These are phyloP conservation scores for Sakesphorus luctuosus DNA, from an alignment of 2,113 vertebrate genomes.

Conservation along the genomic window DNA sequence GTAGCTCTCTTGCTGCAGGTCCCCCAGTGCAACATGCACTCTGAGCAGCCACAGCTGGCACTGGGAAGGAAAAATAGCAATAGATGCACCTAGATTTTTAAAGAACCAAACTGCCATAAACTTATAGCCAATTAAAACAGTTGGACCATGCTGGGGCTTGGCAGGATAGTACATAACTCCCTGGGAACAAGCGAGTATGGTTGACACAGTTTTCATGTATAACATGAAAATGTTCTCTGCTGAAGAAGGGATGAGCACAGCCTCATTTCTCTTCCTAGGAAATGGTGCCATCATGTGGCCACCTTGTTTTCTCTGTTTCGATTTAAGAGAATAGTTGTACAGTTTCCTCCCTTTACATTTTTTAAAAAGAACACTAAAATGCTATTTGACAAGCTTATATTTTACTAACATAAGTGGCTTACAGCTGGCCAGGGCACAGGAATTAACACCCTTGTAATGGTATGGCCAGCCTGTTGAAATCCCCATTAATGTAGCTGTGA, in stretches of 20 bases:
- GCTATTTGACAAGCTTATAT: not conserved
- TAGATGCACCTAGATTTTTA: not conserved
- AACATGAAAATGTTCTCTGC: not conserved
- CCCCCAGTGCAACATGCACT: rapidly evolving
- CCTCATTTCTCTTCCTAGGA: not conserved
- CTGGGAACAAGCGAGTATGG: not conserved
- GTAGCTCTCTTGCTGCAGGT: not conserved
- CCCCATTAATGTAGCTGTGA: not conserved
- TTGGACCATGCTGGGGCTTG: not conserved
- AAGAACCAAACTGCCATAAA: not conserved
- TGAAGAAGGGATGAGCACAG: not conserved
- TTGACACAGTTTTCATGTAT: not conserved
- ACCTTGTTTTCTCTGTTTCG: not conserved
- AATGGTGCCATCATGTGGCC: constrained; percentile 63
- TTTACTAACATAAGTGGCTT: not conserved
- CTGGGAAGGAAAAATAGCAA: not conserved
- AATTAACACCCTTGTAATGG: not conserved
- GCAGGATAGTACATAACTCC: not conserved
- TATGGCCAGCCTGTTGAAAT: not conserved
- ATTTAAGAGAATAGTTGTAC: not conserved
- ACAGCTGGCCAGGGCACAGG: not conserved
- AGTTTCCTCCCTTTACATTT: not conserved
- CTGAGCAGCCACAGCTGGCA: not conserved
- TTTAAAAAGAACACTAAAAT: not conserved
- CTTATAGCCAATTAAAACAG: not conserved